Percentiles rank a stretch among this genome's conserved stretches.
phyloP scores from a whole-genome alignment of 2,888 invertebrate genomes.

The Lithophane semibrunnea region DNA sequence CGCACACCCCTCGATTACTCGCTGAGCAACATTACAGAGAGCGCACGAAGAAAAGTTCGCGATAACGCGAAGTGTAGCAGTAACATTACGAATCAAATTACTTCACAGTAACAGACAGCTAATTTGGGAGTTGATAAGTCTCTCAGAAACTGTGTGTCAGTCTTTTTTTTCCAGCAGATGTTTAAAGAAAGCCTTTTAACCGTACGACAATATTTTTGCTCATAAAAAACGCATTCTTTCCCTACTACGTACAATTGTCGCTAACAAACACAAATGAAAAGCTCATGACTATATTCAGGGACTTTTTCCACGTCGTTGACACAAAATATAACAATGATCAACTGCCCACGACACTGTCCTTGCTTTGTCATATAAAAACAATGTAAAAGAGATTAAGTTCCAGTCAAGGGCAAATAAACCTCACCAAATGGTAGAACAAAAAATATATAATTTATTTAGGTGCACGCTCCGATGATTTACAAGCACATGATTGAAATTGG shows the following conservation, averaged over 20 bases:
- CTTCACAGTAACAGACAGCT: neutral
- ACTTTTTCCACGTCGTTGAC: neutral
- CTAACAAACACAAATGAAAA: neutral
- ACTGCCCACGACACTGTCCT: constrained; percentile 49
- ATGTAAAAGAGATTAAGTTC: constrained; percentile 35
- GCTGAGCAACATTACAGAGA: too few relatives aligned
- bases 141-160: neutral
- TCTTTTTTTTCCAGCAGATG: too few relatives aligned
- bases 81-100: neutral
- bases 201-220: neutral
- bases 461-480: constrained; percentile 50
- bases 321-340: constrained; percentile 19
- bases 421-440: constrained; percentile 42
- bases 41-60: too few relatives aligned
- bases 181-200: neutral
- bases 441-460: constrained; percentile 34
- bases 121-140: neutral
- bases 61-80: too few relatives aligned
- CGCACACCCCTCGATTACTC: too few relatives aligned
- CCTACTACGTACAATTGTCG: neutral
- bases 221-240: neutral
- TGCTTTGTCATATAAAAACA: constrained; percentile 52
- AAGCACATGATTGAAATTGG: constrained; percentile 8
- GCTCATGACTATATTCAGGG: neutral
- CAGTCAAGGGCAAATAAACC: constrained; percentile 47